Percentiles rank a stretch among this genome's conserved stretches.
Conservation (phyloP, 2,797 vertebrate genomes). For the Coreius guichenoti region DNA sequence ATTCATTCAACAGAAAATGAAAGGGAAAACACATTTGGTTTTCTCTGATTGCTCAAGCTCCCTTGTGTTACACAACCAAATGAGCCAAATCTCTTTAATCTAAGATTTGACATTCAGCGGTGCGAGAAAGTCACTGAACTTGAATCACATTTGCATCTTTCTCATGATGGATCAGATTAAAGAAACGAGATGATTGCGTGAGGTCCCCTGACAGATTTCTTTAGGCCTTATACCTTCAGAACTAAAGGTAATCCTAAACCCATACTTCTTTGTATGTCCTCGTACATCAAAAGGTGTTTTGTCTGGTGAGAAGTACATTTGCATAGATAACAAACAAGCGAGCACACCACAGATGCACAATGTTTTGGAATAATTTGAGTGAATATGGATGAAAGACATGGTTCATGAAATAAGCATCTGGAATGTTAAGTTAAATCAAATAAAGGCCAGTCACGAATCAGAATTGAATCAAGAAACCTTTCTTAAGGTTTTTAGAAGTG, state of each 20-base stretch:
- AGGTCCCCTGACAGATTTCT: conserved; percentile 19
- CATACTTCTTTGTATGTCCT: conserved; percentile 58
- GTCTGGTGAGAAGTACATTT: conserved; percentile 74
- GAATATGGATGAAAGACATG: conserved; percentile 78
- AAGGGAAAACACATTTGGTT: conserved; percentile 56
- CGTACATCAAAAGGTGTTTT: conserved; percentile 65
- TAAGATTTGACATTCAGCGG: conserved; percentile 46
- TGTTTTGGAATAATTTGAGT: conserved; percentile 73
- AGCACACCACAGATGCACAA: conserved; percentile 71
- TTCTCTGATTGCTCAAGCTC: conserved; percentile 49
- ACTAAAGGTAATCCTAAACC: conserved; percentile 38
- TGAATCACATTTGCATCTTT: conserved; percentile 44
- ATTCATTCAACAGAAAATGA: conserved; percentile 60
- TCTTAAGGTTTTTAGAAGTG: background rate
- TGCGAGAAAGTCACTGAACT: conserved; percentile 45
- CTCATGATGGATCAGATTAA: conserved; percentile 41
- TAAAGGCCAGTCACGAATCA: background rate
- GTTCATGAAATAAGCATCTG: conserved; percentile 77
- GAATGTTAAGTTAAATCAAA: conserved; percentile 59
- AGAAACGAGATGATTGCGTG: conserved; percentile 26
- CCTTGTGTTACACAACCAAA: conserved; percentile 41
- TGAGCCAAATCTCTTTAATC: conserved; percentile 35
- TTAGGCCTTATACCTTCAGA: conserved; percentile 17
- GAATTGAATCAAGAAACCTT: background rate
- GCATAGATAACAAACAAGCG: conserved; percentile 74